Base-by-base conservation (phyloP, 2,113 vertebrate genomes). In the Gymnocephalus cernua region DNA sequence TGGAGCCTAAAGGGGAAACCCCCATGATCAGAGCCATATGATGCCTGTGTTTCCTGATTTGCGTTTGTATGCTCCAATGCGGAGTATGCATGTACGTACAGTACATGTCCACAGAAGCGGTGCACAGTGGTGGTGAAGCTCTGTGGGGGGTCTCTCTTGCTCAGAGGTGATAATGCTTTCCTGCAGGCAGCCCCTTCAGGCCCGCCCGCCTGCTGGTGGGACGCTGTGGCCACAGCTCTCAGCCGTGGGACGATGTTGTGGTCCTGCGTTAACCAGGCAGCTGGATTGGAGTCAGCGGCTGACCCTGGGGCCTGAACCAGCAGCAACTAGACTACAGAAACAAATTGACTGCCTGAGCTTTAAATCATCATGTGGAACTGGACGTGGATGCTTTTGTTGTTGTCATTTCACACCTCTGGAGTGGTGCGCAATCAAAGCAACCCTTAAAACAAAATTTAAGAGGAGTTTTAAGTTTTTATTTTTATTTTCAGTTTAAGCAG, bases 1-100 rank as follows among this genome's bases (percentile, higher is more conserved):
- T 50, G 1, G 48, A 80, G 62, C 64, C 16, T 27, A 13, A 78
- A 73, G 58, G 63, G 59, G 61, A 84, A 86, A n/a, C n/a, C n/a
- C n/a, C 68, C 4, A 14, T 77, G 81, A 91, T 91, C 68, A 85
- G 69, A 90, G 59, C 84, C 89, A 81, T 7, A 79, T 86, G 90
- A 54, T 63, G 72, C 61, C 56, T 32, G 12, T 48, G 70, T 68
- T 86, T 81, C 62, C 51, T 70, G 67, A 65, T 77, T 74, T 76
- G 44, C 69, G 68, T 50, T 64, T 50, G 27, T 77, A 27, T 18
- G 48, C 64, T 75, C 18, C 41, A 51, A 21, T 23, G 63, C 56
- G 47, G 51, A 69, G 44, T 41, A 21, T 77, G 48, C 58, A 27
- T 58, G 58, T 63, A 72, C 4, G 59, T 71, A 82, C 82, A 73